Evolutionary conservation across 2,797 vertebrate species (phyloP), one percentile per base, ranked within the genome.

Genomic region (Harpagifer antarcticus): DNA sequence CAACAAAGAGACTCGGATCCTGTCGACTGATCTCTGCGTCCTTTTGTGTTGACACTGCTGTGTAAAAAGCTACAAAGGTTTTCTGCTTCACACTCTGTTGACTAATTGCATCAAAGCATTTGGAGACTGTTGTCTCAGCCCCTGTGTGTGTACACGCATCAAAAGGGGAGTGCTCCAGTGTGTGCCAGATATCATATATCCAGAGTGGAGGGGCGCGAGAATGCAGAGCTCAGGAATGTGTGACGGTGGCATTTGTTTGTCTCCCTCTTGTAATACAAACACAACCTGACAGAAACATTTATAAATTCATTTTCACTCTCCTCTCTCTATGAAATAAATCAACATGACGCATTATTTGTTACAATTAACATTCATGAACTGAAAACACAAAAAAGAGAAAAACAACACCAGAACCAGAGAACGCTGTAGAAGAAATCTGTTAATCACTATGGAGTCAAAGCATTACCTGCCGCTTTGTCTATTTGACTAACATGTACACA

Each of bases 101-200:
- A 87, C 90, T 93, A 93, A 94, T 92, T 90, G 91, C 86, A 89
- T 94, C 89, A 92, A 94, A 92, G 91, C 81, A 63, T 88, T 87
- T 75, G 78, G 85, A 87, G 84, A 67, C 66, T 78, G 82, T 89
- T 87, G 89, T 88, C 89, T 89, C 87, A 74, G 75, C 73, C 61
- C 59, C 68, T 1, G 45, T 88, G 87, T 92, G 91, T 91, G 86
- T 86, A 79, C 77, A 86, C 68, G 87, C 92, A 89, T 93, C 89
- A 92, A 86, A 90, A 87, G 78, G 68, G 74, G 64, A 79, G 78
- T 60, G 85, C 78, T 71, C 57, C 66, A 64, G 79, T 76, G 78
- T 57, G 72, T 68, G 88, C 86, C 89, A 90, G 86, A 90, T 88
- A 88, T 78, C 76, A 78, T 88, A 88, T 84, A 71, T 87, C 82